Base-by-base conservation (phyloP, 1,140 invertebrate genomes). In the Papilio polytes region DNA sequence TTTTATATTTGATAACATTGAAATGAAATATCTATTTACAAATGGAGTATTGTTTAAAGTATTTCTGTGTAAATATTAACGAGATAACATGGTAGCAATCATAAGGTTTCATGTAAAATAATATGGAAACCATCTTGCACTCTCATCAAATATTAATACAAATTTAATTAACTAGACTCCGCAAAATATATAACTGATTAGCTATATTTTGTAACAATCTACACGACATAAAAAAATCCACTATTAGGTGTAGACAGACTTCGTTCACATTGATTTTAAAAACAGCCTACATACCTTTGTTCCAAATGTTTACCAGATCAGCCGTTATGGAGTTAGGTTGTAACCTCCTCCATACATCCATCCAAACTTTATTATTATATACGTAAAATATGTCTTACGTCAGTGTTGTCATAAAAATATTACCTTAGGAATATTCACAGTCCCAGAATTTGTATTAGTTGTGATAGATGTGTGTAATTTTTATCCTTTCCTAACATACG, bases 391-490 rank as follows among this genome's bases (percentile, higher is more conserved):
- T 31, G 26, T 31, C 63, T 13, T 12, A 70, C 63, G 26, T 70
- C 63, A 13, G 22, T 70, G 12, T 70, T 70, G 63, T 70, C 63
- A 70, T 70, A 70, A 70, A 70, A 70, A 70, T 70, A 70, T 70
- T 70, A 70, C 63, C 63, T 70, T 36, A 70, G 63, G 26, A 70
- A 70, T 70, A 31, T 70, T 70, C 63, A 70, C 63, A 70, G 63
- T 70, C 63, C 63, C 63, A 70, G 63, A 70, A 70, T 70, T 70
- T 70, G 63, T 70, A 70, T 70, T 70, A 70, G 63, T 70, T 70
- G 26, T 70, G 63, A 70, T 70, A 31, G 63, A 70, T 70, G 63
- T 36, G 63, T 70, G 63, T 70, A 70, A 70, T 70, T 70, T 70
- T 70, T 70, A 70, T 70, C 63, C 63, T 70, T 70, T 70, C 63